These are phyloP conservation scores for Delichon dasypus DNA, from an alignment of 2,797 vertebrate genomes.

Conservation along the genomic window DNA sequence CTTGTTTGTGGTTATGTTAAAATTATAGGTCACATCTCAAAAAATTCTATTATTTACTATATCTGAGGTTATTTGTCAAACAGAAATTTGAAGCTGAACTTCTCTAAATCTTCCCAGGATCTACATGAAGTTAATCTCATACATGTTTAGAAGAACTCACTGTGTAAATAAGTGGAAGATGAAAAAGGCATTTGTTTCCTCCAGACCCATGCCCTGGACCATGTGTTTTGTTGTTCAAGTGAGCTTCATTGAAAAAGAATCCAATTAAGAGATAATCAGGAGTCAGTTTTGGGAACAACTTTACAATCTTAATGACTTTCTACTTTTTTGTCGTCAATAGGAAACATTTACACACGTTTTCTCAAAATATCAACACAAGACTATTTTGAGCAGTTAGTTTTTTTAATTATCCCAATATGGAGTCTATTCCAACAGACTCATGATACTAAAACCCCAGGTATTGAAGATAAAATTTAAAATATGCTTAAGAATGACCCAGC, in stretches of 20 bases:
- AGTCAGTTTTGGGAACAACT: fast-evolving
- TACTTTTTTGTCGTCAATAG: neutral
- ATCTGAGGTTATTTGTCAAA: neutral
- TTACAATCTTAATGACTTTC: neutral
- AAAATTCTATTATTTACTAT: neutral
- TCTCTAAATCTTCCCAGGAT: neutral
- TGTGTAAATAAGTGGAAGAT: neutral
- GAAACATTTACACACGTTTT: neutral
- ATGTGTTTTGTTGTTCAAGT: neutral
- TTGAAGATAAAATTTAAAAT: neutral
- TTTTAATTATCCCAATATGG: neutral
- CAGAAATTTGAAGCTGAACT: neutral
- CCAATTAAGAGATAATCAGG: neutral
- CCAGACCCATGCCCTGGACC: neutral
- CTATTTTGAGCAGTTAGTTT: neutral
- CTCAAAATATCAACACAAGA: neutral
- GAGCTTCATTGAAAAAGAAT: neutral
- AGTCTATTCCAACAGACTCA: neutral
- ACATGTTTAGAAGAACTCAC: neutral
- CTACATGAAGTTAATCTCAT: neutral
- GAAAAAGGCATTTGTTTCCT: neutral
- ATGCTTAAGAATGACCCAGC: neutral
- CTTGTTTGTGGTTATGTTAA: neutral
- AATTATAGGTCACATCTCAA: neutral
- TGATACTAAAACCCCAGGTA: neutral